phyloP scores from a whole-genome alignment of 2,888 invertebrate species.

The Diarsia rubi region DNA sequence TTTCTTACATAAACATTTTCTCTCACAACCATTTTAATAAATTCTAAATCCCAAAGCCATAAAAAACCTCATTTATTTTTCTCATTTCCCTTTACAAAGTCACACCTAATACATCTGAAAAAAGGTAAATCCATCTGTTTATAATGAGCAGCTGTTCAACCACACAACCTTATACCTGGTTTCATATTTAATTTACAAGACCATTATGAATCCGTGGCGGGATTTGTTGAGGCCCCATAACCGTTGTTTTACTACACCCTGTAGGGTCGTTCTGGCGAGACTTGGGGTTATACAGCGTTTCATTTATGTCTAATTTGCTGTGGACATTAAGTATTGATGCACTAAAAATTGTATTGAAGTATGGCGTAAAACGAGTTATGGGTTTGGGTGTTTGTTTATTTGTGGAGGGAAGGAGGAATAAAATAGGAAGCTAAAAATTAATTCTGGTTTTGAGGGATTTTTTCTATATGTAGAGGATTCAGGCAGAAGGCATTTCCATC shows the following conservation, averaged over 20 bases:
- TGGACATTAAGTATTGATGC: constrained; percentile 72
- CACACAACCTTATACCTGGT: constrained; percentile 64
- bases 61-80: constrained; percentile 39
- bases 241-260: constrained; percentile 80
- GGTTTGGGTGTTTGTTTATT: constrained; percentile 35
- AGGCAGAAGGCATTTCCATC: neutral
- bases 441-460: neutral
- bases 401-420: neutral
- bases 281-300: constrained; percentile 76
- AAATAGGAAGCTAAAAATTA: neutral
- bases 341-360: constrained; percentile 55
- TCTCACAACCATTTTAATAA: neutral
- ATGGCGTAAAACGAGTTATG: constrained; percentile 38
- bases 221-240: constrained; percentile 73
- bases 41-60: constrained; percentile 16
- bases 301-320: constrained; percentile 80
- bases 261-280: constrained; percentile 73
- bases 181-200: constrained; percentile 79
- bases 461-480: neutral
- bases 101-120: constrained; percentile 48
- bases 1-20: neutral
- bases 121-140: constrained; percentile 57
- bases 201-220: constrained; percentile 72
- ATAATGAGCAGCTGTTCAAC: constrained; percentile 60
- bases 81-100: constrained; percentile 41